Percentiles rank a stretch among this genome's conserved stretches.
These are phyloP conservation scores for Eristalis pertinax DNA, from an alignment of 2,888 invertebrate genomes.

Conservation along the genomic window DNA sequence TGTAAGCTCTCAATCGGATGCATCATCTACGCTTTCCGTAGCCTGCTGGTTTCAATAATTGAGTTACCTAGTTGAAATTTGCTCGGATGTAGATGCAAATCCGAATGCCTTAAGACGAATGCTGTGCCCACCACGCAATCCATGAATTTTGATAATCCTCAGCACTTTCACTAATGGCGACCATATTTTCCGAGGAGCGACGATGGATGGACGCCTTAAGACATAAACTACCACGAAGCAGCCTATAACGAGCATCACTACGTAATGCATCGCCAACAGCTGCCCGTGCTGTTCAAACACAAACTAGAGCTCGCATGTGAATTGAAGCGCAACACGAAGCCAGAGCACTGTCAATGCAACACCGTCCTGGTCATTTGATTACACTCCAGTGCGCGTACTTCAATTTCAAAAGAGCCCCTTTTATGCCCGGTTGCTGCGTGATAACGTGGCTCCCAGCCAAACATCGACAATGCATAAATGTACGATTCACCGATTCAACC, in stretches of 20 bases:
- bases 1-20: no score
- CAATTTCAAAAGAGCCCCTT: slow-evolving; percentile 18
- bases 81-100: no score
- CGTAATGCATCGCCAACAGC: not conserved
- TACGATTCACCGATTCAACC: slow-evolving; percentile 19
- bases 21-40: no score
- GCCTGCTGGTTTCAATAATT: no score
- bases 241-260: not conserved
- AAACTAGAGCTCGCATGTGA: not conserved
- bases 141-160: no score
- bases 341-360: not conserved
- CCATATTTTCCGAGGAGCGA: no score
- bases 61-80: no score
- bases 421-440: slow-evolving; percentile 7
- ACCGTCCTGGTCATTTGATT: not conserved
- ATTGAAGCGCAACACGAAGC: not conserved
- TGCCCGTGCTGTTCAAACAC: not conserved
- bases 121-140: no score
- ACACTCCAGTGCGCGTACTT: slow-evolving; percentile 6
- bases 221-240: not conserved
- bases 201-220: no score
- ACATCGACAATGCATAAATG: slow-evolving; percentile 40
- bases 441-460: slow-evolving; percentile 8
- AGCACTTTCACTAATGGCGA: no score
- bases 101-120: no score